Evolutionary conservation across 2,797 vertebrate genomes (phyloP).

Genomic region (Ceryle rudis): DNA sequence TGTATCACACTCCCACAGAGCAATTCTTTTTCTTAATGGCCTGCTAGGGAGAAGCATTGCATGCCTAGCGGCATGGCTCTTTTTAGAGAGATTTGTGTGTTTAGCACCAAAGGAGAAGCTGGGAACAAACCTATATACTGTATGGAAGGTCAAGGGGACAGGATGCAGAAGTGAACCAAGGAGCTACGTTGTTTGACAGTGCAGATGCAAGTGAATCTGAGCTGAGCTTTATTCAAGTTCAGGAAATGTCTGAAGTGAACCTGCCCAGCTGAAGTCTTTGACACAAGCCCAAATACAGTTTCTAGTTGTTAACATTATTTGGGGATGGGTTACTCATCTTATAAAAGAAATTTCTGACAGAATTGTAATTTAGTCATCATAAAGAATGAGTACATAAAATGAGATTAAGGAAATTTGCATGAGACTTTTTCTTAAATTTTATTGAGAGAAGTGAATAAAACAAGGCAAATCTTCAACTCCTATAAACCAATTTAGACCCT

Average conservation of each 20-base stretch:
- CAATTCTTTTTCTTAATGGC: background rate
- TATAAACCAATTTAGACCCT: background rate
- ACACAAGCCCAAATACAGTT: background rate
- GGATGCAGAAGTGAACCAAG: background rate
- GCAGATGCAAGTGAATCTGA: background rate
- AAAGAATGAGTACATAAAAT: background rate
- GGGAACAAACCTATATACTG: rapidly evolving
- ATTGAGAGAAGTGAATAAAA: background rate
- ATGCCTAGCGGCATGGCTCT: rapidly evolving
- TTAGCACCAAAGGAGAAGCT: background rate
- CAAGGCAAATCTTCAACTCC: background rate
- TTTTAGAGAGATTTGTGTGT: background rate
- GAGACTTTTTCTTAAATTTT: background rate
- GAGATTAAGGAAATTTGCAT: background rate
- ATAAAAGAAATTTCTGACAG: background rate
- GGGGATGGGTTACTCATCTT: background rate
- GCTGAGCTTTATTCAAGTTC: background rate
- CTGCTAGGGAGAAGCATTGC: background rate
- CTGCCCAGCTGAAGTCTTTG: background rate
- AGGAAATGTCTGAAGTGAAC: background rate
- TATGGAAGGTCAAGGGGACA: background rate
- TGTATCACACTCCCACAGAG: background rate
- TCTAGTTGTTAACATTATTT: background rate
- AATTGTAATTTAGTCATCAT: background rate
- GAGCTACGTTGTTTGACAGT: background rate